These are phyloP conservation scores for Unio delphinus DNA, from an alignment of 2,888 invertebrate genomes.

Conservation along the genomic window DNA sequence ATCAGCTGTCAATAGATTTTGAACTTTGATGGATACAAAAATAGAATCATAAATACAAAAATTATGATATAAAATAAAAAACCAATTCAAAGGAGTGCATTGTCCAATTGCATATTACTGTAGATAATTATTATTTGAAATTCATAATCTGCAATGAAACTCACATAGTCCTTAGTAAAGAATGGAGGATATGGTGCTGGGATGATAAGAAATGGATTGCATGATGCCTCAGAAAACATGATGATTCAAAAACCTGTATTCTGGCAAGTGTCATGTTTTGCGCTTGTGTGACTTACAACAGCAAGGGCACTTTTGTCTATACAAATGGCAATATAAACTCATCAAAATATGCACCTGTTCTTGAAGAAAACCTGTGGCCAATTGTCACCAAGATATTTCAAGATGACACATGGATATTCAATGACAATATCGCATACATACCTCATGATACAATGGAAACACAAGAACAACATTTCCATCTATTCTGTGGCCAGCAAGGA, in stretches of 20 bases:
- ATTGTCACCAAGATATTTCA: too few relatives aligned
- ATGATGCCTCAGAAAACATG: not conserved
- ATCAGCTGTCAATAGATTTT: conserved; percentile 1
- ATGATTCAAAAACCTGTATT: not conserved
- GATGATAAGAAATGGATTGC: conserved; percentile 1
- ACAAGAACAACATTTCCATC: too few relatives aligned
- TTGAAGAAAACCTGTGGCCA: too few relatives aligned
- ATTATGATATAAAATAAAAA: conserved; percentile 1
- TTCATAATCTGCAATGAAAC: not conserved
- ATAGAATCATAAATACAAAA: not conserved
- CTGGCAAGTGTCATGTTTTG: too few relatives aligned
- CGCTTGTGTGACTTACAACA: too few relatives aligned
- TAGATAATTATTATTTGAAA: conserved; percentile 1
- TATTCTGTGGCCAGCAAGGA: too few relatives aligned
- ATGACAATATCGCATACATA: too few relatives aligned
- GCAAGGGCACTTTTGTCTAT: too few relatives aligned
- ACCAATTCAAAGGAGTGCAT: not conserved
- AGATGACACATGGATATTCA: too few relatives aligned
- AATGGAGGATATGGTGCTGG: conserved; percentile 1
- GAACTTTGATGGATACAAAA: not conserved
- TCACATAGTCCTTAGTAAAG: not conserved
- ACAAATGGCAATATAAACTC: too few relatives aligned
- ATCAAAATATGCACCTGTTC: too few relatives aligned
- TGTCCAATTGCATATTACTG: not conserved
- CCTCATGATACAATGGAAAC: too few relatives aligned